Evolutionary conservation across 2,113 vertebrate genomes (phyloP).

Genomic region (Aptenodytes forsteri): DNA sequence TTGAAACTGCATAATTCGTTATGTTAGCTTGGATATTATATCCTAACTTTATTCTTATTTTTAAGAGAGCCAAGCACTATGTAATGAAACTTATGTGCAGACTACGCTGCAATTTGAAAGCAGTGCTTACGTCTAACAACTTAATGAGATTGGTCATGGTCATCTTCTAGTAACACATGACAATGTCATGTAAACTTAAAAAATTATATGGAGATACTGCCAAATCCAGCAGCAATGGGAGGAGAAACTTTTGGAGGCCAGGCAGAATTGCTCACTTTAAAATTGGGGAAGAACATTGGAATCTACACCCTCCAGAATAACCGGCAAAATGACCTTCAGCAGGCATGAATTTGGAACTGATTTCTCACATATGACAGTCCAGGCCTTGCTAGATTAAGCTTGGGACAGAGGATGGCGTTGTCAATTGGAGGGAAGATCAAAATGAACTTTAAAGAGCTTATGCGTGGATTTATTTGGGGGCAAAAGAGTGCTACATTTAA

Average conservation of each 20-base stretch:
- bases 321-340: not conserved
- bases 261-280: not conserved
- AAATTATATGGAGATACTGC: not conserved
- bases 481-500: not conserved
- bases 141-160: not conserved
- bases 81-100: not conserved
- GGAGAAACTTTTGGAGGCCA: not conserved
- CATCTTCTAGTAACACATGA: not conserved
- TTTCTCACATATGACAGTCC: not conserved
- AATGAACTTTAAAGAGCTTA: not conserved
- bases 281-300: not conserved
- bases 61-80: not conserved
- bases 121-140: not conserved
- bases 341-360: not conserved
- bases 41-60: not conserved
- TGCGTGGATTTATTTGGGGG: not conserved
- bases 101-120: not conserved
- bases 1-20: not conserved
- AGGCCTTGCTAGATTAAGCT: not conserved
- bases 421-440: not conserved
- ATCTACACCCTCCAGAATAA: not conserved
- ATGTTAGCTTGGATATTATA: not conserved
- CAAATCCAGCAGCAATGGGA: not conserved
- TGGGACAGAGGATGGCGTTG: not conserved
- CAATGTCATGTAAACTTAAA: not conserved